These are phyloP conservation scores for Pogonomyrmex californicus DNA, from an alignment of 1,140 invertebrate species.

Conservation along the genomic window DNA sequence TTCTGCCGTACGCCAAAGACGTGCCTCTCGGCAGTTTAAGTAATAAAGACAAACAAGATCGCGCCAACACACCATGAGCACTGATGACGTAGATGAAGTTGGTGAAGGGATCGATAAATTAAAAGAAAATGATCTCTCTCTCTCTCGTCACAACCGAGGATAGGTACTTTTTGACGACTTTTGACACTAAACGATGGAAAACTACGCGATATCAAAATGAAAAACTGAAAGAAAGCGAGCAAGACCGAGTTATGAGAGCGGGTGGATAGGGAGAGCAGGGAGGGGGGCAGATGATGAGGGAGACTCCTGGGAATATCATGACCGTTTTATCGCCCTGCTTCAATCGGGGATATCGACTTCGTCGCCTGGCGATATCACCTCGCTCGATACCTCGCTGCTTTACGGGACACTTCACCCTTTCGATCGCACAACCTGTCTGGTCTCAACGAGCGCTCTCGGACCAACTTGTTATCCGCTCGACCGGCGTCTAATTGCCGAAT, in stretches of 20 bases:
- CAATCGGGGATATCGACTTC: conserved; percentile 71
- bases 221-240: background rate
- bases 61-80: conserved; percentile 43
- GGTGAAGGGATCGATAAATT: background rate
- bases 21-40: conserved; percentile 54
- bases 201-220: background rate
- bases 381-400: conserved; percentile 43
- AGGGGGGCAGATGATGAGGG: conserved; percentile 20
- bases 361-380: background rate
- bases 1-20: conserved; percentile 39
- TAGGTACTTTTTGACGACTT: too few relatives aligned
- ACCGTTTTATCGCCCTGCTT: conserved; percentile 69
- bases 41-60: conserved; percentile 79
- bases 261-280: background rate
- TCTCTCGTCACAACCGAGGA: too few relatives aligned
- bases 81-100: background rate
- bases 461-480: conserved; percentile 67
- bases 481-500: conserved; percentile 68
- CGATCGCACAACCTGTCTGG: conserved; percentile 32
- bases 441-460: conserved; percentile 24
- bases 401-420: conserved; percentile 43
- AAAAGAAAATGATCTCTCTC: background rate
- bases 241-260: background rate
- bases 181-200: conserved; percentile 23
- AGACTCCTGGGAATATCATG: conserved; percentile 60